Evolutionary conservation across 2,113 vertebrate species (phyloP).

Genomic region (Chauna torquata): DNA sequence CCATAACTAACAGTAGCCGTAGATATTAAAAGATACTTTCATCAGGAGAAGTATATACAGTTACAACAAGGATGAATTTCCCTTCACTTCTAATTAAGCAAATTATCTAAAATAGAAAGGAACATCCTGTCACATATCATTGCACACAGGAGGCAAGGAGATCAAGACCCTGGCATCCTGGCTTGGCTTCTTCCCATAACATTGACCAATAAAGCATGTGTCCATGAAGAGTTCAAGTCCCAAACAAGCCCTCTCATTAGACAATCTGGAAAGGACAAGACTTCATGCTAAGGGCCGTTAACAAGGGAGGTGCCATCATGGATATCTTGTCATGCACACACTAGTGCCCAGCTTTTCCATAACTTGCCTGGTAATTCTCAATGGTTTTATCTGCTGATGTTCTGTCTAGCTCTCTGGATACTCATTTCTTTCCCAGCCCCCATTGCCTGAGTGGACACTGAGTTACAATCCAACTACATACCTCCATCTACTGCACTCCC

Average conservation of each 20-base stretch:
- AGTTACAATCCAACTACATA: not conserved
- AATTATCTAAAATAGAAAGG: not conserved
- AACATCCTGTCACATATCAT: not conserved
- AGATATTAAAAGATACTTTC: not conserved
- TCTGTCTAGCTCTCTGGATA: not conserved
- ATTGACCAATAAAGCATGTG: not conserved
- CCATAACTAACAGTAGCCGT: not conserved
- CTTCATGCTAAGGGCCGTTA: not conserved
- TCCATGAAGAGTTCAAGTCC: not conserved
- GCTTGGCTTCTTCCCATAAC: not conserved
- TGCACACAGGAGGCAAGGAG: not conserved
- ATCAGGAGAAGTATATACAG: not conserved
- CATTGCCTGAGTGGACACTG: not conserved
- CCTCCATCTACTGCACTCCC: not conserved
- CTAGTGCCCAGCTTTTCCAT: not conserved
- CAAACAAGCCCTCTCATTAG: not conserved
- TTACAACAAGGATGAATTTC: not conserved
- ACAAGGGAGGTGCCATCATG: not conserved
- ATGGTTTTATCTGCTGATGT: not conserved
- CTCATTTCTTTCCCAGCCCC: not conserved
- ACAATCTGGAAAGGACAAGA: not conserved
- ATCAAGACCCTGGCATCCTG: not conserved
- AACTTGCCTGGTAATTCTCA: not conserved
- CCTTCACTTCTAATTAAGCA: conserved; percentile 1
- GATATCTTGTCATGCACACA: not conserved